Base-by-base conservation (phyloP, 2,113 vertebrate genomes). In the Aspiorhynchus laticeps region DNA sequence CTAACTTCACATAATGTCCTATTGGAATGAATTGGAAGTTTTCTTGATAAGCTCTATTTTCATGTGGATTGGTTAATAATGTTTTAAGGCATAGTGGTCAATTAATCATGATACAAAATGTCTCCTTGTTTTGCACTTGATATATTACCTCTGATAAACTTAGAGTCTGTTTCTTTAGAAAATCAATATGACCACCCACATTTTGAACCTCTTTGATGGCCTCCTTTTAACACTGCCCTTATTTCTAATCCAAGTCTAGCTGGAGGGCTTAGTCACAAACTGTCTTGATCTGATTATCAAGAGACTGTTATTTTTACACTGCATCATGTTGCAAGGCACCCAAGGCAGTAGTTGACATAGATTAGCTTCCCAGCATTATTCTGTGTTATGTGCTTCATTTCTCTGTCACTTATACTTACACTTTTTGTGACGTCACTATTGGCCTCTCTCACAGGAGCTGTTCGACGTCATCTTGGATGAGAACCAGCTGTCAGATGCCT, bases 401-500 rank as follows among this genome's bases (percentile, higher is more conserved):
- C 2, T 46, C 1, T 36, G 31, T 59, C 21, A 36, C 1, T 33
- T 79, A 77, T 36, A 15, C 61, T 48, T 81, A 28, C 7, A 26
- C 51, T 85, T 71, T 2, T n/a, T 73, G 38, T 48, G 43, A 69
- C 41, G 31, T 77, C 15, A 84, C 56, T 51, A n/a, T 41, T 79
- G 80, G 24, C 82, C 73, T 26, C 84, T 92, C 85, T 80, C 85
- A 75, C 89, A 99, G 98, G 97, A 99, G 93, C 95, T 97, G 93
- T 99, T 98, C 79, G 98, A 99, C 87, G 96, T 99, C 86, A 99
- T 99, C 93, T 92, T 99, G 91, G 98, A 99, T 84, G 98, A 99
- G 94, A 99, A 99, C 93, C 97, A 99, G 94, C 95, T 99, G 14
- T 95, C 96, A 80, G 98, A 99, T 76, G 98, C 98, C 75, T 99